Evolutionary conservation across 2,888 invertebrate species (phyloP).

Genomic region (Branchipolynoe longqiensis): DNA sequence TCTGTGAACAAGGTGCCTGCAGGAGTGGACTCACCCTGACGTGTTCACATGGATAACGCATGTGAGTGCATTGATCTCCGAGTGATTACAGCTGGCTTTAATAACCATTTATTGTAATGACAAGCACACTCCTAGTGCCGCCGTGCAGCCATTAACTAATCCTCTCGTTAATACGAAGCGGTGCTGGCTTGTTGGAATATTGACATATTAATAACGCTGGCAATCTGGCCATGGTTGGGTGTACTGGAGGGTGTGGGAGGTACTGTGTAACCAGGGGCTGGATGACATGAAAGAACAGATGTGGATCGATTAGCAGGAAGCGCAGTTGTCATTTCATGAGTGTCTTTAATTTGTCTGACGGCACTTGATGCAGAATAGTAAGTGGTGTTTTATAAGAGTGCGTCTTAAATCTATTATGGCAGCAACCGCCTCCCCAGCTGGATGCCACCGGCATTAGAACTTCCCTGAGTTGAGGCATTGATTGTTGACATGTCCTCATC

Average conservation of each 20-base stretch:
- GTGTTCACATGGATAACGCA: no score
- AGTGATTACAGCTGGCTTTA: not conserved
- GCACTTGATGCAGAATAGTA: slow-evolving; percentile 51
- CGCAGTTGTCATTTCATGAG: slow-evolving; percentile 32
- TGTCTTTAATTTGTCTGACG: slow-evolving; percentile 53
- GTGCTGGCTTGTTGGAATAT: slow-evolving; percentile 1
- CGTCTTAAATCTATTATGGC: slow-evolving; percentile 39
- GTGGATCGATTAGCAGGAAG: slow-evolving; percentile 28
- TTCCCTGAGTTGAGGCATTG: slow-evolving; percentile 9
- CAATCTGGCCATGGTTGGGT: not conserved
- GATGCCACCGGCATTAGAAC: not conserved
- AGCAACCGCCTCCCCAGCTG: not conserved
- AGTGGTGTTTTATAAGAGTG: slow-evolving; percentile 22
- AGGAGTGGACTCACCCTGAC: no score
- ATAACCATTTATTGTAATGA: slow-evolving; percentile 2
- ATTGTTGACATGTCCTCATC: slow-evolving; percentile 3
- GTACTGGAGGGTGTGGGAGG: not conserved
- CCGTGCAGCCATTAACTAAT: not conserved
- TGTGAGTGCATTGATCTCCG: not conserved
- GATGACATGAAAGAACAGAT: slow-evolving; percentile 34
- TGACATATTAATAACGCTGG: not conserved
- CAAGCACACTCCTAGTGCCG: not conserved
- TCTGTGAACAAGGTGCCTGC: no score
- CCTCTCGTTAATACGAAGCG: not conserved
- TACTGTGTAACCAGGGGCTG: no score